phyloP scores from a whole-genome alignment of 2,888 invertebrate genomes.

The Magallana nippona region DNA sequence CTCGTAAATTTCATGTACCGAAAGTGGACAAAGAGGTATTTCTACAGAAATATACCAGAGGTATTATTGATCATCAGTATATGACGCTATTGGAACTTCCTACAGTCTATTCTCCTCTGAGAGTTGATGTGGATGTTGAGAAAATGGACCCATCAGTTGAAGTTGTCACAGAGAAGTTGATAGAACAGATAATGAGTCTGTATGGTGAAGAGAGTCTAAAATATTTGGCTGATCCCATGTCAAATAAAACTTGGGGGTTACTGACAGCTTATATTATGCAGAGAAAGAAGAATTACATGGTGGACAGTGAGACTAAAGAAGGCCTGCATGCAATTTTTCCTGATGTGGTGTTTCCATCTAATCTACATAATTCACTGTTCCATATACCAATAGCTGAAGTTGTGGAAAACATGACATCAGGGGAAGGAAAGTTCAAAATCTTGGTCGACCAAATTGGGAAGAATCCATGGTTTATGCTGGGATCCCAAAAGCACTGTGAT shows the following conservation, averaged over 20 bases:
- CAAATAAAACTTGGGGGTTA: neutral
- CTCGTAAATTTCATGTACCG: constrained; percentile 9
- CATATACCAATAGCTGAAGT: neutral
- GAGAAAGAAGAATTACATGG: constrained; percentile 9
- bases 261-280: neutral
- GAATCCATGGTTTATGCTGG: constrained; percentile 14
- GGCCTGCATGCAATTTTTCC: constrained; percentile 9
- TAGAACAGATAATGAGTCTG: neutral
- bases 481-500: constrained; percentile 6
- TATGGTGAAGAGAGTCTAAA: neutral
- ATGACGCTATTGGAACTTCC: constrained; percentile 16
- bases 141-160: neutral
- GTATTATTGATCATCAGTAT: neutral
- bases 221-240: neutral
- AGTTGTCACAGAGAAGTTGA: neutral
- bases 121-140: constrained; percentile 9
- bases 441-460: neutral
- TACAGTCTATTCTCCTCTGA: neutral
- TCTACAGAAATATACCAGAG: neutral
- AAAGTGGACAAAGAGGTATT: constrained; percentile 6
- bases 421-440: neutral
- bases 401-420: neutral
- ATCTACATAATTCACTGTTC: neutral
- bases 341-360: neutral
- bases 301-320: neutral